A percentile compares a stretch with the other conserved stretches of the same genome.
These are phyloP conservation scores for Ceratothoa steindachneri DNA, from an alignment of 2,888 invertebrate species.

Conservation along the genomic window DNA sequence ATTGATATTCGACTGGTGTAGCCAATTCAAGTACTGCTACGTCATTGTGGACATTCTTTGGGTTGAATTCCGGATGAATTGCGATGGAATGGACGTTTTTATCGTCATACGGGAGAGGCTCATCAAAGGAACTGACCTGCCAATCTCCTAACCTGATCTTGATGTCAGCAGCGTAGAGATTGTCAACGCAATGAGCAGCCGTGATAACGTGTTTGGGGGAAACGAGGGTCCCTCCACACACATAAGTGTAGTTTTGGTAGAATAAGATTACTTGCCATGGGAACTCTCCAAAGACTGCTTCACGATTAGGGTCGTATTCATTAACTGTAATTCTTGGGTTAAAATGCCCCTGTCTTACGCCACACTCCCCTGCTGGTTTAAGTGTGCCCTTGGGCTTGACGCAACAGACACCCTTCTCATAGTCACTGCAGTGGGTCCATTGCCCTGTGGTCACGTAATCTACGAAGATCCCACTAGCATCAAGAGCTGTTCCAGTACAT, in stretches of 20 bases:
- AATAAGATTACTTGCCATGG: constrained; percentile 45
- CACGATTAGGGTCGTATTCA: constrained; percentile 15
- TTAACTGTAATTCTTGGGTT: constrained; percentile 20
- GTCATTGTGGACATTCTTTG: constrained; percentile 38
- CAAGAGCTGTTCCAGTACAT: constrained; percentile 24
- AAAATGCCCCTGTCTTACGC: neutral
- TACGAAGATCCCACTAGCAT: neutral
- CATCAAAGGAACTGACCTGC: constrained; percentile 40
- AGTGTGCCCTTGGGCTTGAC: constrained; percentile 3
- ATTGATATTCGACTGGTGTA: constrained; percentile 21
- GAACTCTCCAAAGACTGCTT: constrained; percentile 39
- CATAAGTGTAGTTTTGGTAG: constrained; percentile 42
- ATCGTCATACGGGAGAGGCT: constrained; percentile 35
- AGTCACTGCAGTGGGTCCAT: constrained; percentile 12
- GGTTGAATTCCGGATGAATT: constrained; percentile 35
- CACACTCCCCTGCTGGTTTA: constrained; percentile 3
- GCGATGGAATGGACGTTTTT: constrained; percentile 16
- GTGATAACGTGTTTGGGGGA: constrained; percentile 28
- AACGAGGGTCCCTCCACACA: constrained; percentile 42
- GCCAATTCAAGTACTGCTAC: constrained; percentile 45
- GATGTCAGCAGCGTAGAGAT: constrained; percentile 18
- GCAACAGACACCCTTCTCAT: constrained; percentile 23
- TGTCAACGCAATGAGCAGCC: constrained; percentile 40
- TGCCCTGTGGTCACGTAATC: neutral
- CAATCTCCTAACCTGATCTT: constrained; percentile 45